Percentiles rank a stretch among this genome's conserved stretches.
Evolutionary conservation across 2,113 vertebrate genomes (phyloP).

Genomic region (Otus sunia): DNA sequence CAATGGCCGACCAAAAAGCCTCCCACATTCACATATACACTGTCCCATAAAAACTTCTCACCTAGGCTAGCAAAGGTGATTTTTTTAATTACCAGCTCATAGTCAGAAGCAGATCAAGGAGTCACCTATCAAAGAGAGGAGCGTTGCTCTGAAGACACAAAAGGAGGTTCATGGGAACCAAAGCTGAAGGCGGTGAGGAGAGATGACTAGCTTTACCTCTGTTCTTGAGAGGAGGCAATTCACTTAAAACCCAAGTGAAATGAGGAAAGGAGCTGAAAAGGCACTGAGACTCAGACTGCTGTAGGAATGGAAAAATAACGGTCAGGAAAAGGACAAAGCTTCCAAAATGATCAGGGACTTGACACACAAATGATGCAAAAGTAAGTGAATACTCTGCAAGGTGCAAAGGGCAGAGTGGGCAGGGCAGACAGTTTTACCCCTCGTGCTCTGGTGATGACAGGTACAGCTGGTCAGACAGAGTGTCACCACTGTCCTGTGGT

Average conservation of each 20-base stretch:
- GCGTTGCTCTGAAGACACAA: neutral
- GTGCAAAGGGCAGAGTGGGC: neutral
- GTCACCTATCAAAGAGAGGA: neutral
- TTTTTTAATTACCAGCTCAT: neutral
- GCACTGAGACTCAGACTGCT: neutral
- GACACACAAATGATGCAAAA: neutral
- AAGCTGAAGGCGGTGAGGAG: neutral
- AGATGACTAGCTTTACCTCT: neutral
- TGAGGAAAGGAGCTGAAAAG: neutral
- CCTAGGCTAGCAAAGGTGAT: neutral
- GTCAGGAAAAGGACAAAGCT: neutral
- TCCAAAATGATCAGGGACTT: neutral
- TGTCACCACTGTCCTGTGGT: neutral
- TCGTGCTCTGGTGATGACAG: neutral
- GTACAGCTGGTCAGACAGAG: neutral
- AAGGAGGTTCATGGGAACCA: accelerated
- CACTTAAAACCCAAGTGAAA: neutral
- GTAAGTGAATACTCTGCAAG: neutral
- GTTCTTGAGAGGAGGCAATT: neutral
- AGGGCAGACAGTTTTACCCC: neutral
- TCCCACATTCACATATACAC: neutral
- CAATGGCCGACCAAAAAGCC: neutral
- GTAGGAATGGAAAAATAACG: neutral
- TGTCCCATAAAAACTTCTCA: neutral
- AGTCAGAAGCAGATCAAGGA: neutral